Conservation (phyloP, 2,113 vertebrate species). For the Rousettus leschenaultii region DNA sequence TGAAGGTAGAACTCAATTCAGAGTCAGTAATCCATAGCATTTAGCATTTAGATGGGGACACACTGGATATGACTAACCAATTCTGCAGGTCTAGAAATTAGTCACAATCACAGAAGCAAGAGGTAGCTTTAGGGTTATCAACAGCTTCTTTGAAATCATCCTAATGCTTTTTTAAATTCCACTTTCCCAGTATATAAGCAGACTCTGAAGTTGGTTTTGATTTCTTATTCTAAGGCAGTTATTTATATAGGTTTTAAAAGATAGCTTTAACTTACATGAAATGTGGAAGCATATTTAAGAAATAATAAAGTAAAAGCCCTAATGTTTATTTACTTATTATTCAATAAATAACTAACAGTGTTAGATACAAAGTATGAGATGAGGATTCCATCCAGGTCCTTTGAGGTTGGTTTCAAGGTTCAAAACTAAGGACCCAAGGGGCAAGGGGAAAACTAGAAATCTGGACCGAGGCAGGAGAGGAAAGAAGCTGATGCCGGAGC, state of each 20-base stretch:
- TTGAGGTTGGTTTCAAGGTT: not conserved
- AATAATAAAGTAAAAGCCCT: not conserved
- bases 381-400: not conserved
- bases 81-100: not conserved
- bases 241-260: not conserved
- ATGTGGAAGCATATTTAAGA: not conserved
- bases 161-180: not conserved
- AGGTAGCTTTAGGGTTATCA: not conserved
- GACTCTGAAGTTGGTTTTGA: not conserved
- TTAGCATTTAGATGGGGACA: not conserved
- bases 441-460: not conserved
- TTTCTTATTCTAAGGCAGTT: not conserved
- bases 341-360: not conserved
- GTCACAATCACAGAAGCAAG: not conserved
- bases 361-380: not conserved
- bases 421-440: not conserved
- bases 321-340: not conserved
- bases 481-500: not conserved
- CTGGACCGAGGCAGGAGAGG: not conserved
- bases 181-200: not conserved
- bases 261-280: not conserved
- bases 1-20: not conserved
- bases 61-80: not conserved
- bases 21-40: not conserved
- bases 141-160: not conserved